phyloP scores from a whole-genome alignment of 30 jellyfish, hydroid and myxozoan genomes.

The Aurelia aurita region DNA sequence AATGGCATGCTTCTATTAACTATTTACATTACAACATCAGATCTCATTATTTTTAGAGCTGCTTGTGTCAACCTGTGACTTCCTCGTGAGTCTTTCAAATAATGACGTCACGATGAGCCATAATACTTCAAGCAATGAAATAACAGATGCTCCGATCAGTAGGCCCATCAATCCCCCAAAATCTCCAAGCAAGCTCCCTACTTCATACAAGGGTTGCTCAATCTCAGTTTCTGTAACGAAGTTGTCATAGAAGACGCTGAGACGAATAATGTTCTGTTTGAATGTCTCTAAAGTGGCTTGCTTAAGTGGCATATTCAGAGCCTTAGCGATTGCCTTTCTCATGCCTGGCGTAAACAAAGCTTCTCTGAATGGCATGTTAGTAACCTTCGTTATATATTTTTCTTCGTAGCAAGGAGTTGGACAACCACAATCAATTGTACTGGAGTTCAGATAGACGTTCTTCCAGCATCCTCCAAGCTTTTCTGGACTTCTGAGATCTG shows the following conservation, averaged over 20 bases:
- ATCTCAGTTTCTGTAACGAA: conserved; percentile 7
- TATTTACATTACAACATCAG: too few relatives aligned
- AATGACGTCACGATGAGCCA: not conserved
- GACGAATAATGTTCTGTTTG: conserved; percentile 12
- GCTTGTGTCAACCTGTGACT: too few relatives aligned
- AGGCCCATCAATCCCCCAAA: conserved; percentile 69
- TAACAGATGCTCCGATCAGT: conserved; percentile 23
- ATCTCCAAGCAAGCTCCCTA: conserved; percentile 24
- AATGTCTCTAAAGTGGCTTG: conserved; percentile 7
- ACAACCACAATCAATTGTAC: conserved; percentile 9
- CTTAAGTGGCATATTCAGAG: not conserved
- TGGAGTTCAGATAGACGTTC: too few relatives aligned
- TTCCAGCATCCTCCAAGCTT: too few relatives aligned
- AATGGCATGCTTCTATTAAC: too few relatives aligned
- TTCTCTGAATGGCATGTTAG: conserved; percentile 9
- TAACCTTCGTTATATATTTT: conserved; percentile 9
- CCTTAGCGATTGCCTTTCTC: conserved; percentile 5
- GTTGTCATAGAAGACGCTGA: conserved; percentile 15
- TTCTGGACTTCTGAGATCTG: too few relatives aligned
- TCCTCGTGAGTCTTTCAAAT: too few relatives aligned
- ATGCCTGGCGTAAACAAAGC: not conserved
- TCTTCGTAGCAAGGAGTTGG: conserved; percentile 40
- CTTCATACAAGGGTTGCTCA: conserved; percentile 14
- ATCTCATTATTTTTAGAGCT: too few relatives aligned
- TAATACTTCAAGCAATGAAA: conserved; percentile 12